These are phyloP conservation scores for Stenurella melanura DNA, from an alignment of 2,888 invertebrate genomes.

Conservation along the genomic window DNA sequence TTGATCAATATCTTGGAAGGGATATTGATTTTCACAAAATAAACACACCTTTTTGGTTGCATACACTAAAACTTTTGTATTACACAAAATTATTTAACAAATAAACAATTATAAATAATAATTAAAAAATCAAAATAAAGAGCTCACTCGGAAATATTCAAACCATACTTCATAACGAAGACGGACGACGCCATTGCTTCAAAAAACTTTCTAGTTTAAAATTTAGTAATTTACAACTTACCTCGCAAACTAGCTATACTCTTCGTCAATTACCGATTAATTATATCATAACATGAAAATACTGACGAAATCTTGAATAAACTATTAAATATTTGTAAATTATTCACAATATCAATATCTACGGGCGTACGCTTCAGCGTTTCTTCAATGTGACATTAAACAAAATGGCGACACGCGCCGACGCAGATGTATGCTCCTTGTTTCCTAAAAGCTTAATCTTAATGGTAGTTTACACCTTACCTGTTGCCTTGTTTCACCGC, in stretches of 20 bases:
- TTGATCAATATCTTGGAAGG: slow-evolving; percentile 43
- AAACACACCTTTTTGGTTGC: slow-evolving; percentile 38
- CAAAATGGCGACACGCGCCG: slow-evolving; percentile 34
- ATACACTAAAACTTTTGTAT: slow-evolving; percentile 31
- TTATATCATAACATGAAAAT: slow-evolving; percentile 37
- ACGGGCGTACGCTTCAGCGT: slow-evolving; percentile 16
- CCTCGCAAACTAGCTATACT: slow-evolving; percentile 36
- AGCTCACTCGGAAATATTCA: slow-evolving; percentile 9
- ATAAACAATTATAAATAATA: background rate
- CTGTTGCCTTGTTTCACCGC: no score
- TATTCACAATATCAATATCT: slow-evolving; percentile 36
- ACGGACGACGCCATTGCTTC: slow-evolving; percentile 38
- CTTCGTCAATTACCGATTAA: slow-evolving; percentile 31
- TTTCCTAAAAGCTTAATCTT: no score
- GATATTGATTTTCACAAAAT: slow-evolving; percentile 41
- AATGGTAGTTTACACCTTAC: no score
- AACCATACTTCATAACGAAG: background rate
- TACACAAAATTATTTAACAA: slow-evolving; percentile 22
- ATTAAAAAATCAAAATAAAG: background rate
- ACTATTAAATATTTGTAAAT: slow-evolving; percentile 33
- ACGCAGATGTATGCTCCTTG: background rate
- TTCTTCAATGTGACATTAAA: slow-evolving; percentile 29
- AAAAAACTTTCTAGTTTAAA: slow-evolving; percentile 36
- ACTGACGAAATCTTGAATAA: slow-evolving; percentile 33
- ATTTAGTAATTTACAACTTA: slow-evolving; percentile 42